Evolutionary conservation across 2,797 vertebrate genomes (phyloP).

Genomic region (Phyllotis vaccarum): DNA sequence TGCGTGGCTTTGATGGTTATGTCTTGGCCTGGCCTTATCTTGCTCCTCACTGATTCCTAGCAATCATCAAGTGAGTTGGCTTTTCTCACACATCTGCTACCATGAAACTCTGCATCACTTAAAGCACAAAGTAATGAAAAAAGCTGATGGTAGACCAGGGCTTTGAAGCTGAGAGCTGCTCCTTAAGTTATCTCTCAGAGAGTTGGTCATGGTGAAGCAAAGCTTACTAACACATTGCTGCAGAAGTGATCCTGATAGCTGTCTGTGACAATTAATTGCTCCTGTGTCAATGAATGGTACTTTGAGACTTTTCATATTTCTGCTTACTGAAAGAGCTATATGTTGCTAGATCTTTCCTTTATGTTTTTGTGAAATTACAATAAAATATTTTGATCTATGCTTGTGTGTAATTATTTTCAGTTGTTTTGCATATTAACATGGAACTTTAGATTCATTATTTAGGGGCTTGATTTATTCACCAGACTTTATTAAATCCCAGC

Average conservation of each 20-base stretch:
- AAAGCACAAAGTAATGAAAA: neutral
- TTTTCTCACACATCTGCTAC: neutral
- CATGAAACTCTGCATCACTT: neutral
- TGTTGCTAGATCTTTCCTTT: conserved; percentile 77
- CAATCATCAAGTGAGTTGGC: neutral
- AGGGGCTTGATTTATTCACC: conserved; percentile 86
- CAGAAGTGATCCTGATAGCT: conserved; percentile 80
- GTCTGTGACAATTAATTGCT: conserved; percentile 77
- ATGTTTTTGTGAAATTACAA: conserved; percentile 83
- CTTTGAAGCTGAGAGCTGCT: neutral
- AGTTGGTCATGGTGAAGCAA: neutral
- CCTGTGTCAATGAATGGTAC: conserved; percentile 79
- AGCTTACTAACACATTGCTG: conserved; percentile 35
- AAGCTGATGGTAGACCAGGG: neutral
- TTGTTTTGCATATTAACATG: conserved; percentile 89
- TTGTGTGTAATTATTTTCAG: conserved; percentile 89
- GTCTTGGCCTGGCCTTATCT: neutral
- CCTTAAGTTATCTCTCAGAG: neutral
- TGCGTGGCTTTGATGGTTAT: too few species aligned
- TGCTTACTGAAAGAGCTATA: conserved; percentile 73
- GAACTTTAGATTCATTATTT: conserved; percentile 87
- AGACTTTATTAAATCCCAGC: conserved; percentile 88
- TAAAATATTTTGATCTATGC: conserved; percentile 86
- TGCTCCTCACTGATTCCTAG: neutral
- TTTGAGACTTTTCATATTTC: conserved; percentile 79